Base-by-base conservation (phyloP, 2,797 vertebrate genomes). In the Diplodus sargus region DNA sequence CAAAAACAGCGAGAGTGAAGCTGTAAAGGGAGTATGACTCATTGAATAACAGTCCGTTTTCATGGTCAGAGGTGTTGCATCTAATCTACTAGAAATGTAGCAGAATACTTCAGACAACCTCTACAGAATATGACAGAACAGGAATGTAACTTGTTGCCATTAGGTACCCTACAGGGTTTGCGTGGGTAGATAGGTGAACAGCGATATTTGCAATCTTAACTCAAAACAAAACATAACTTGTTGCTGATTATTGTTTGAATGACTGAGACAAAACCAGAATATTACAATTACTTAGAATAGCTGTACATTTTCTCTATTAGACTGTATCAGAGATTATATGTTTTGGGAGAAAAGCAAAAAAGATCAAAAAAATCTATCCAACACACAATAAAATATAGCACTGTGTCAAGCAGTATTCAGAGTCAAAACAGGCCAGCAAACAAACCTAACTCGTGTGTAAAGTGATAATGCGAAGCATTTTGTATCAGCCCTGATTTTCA, bases 401-500 rank as follows among this genome's bases (percentile, higher is more conserved):
- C n/a, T 11, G 9, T 34, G 67, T 56, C 1, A 3, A 51, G 5
- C 25, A 70, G 4, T 10, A 30, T n/a, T 48, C 42, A n/a, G 13
- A 68, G 25, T 11, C 16, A 63, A 15, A 39, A 13, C 57, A 5
- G 28, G 22, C 45, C 53, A 54, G 65, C 17, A 63, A 49, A 28
- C 49, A 67, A 68, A 54, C 18, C 30, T 22, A 68, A 9, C 28
- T 57, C 16, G 43, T 9, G n/a, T 13, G n/a, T 13, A 30, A 74
- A 66, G 47, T 57, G 47, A 42, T n/a, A 57, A 30, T 28, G 20
- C 6, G 23, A 71, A 70, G 42, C 76, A 3, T 72, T 79, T 68
- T 60, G 25, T 47, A 66, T 45, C 60, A 9, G 22, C 23, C 54
- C 43, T 13, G 28, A 68, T 76, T 80, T 76, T 73, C 43, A 76